phyloP scores from a whole-genome alignment of 2,888 invertebrate species.

The Koerneria pararmatus region DNA sequence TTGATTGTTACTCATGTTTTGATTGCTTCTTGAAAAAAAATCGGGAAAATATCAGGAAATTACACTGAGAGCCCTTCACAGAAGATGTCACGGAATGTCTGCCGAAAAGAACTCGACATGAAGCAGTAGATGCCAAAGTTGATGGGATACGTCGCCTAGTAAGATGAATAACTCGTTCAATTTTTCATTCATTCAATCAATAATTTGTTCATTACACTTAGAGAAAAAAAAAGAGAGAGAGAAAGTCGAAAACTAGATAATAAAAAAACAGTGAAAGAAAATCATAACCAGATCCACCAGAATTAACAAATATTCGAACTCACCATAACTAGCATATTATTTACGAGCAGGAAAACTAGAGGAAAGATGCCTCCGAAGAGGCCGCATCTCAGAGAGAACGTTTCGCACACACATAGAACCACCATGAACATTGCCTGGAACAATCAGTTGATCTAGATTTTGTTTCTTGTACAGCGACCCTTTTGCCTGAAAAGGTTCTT shows the following conservation, averaged over 20 bases:
- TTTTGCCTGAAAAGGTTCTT: background rate
- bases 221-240: no score
- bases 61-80: conserved; percentile 37
- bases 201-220: no score
- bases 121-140: conserved; percentile 94
- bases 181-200: background rate
- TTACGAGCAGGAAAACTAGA: conserved; percentile 46
- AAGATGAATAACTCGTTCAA: background rate
- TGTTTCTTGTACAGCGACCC: background rate
- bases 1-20: no score
- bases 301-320: conserved; percentile 19
- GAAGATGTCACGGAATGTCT: conserved; percentile 81
- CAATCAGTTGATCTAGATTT: background rate
- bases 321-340: conserved; percentile 77
- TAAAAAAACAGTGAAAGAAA: background rate
- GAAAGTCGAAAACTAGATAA: no score
- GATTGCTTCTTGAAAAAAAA: no score
- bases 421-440: conserved; percentile 36
- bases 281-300: background rate
- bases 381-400: background rate
- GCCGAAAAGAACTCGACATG: conserved; percentile 82
- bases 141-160: conserved; percentile 74
- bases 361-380: conserved; percentile 47
- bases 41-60: no score
- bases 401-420: conserved; percentile 25